Evolutionary conservation across 2,797 vertebrate species (phyloP).

Genomic region (Mus caroli): DNA sequence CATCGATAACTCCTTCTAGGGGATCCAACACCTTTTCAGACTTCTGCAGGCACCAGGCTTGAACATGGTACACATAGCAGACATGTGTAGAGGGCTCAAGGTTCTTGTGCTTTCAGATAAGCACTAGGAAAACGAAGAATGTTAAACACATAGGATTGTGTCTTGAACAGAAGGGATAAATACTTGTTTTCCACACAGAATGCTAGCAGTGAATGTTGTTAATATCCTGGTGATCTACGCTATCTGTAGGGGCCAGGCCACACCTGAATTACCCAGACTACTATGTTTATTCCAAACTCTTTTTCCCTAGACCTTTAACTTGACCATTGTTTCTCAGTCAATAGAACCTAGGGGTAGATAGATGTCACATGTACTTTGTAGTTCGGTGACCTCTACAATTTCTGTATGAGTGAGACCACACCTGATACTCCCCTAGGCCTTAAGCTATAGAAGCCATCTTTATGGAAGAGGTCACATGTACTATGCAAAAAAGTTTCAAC

Average conservation of each 20-base stretch:
- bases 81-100: not conserved
- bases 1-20: not conserved
- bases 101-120: not conserved
- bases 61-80: not conserved
- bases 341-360: not conserved
- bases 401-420: not conserved
- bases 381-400: not conserved
- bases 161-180: not conserved
- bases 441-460: not conserved
- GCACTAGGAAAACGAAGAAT: not conserved
- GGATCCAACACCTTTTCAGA: not conserved
- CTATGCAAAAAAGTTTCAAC: not conserved
- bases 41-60: not conserved
- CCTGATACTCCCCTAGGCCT: not conserved
- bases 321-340: not conserved
- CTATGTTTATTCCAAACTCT: not conserved
- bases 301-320: not conserved
- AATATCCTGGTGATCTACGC: not conserved
- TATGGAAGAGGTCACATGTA: not conserved
- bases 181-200: not conserved
- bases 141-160: not conserved
- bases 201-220: not conserved
- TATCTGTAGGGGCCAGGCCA: not conserved
- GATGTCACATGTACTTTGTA: not conserved
- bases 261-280: not conserved